These are phyloP conservation scores for Parazoanthus darwini DNA, from an alignment of 92 coral and sea anemone genomes.

Conservation along the genomic window DNA sequence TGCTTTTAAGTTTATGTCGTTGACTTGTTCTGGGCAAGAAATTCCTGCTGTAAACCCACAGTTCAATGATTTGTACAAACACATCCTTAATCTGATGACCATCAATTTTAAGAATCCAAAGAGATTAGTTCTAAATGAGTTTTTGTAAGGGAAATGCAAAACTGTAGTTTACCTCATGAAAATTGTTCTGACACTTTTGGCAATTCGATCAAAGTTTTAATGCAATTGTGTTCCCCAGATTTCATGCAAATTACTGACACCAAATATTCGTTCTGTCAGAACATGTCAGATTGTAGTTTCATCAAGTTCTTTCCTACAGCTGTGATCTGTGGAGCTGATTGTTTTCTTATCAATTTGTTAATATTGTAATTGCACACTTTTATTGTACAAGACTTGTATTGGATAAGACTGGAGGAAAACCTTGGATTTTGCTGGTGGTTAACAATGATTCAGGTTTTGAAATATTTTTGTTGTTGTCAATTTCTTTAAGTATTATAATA, in stretches of 20 bases:
- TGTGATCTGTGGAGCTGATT: constrained; percentile 34
- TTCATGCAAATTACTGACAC: not conserved
- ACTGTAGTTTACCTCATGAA: not conserved
- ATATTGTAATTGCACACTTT: not conserved
- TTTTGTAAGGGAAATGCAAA: not conserved
- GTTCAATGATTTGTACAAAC: not conserved
- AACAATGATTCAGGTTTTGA: not conserved
- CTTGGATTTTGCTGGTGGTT: not conserved
- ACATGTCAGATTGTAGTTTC: not conserved
- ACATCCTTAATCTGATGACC: constrained; percentile 6
- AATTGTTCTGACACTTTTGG: not conserved
- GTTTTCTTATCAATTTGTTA: not conserved
- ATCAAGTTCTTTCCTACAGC: constrained; percentile 14
- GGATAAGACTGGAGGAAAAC: not conserved
- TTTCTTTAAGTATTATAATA: constrained; percentile 4
- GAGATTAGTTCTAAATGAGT: constrained; percentile 26
- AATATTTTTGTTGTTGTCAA: constrained; percentile 14
- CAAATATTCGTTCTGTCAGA: not conserved
- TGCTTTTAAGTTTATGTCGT: not conserved
- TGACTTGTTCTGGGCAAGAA: not conserved
- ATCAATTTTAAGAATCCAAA: not conserved
- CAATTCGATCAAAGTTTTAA: not conserved
- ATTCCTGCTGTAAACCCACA: not conserved
- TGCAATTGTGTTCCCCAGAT: too few species aligned
- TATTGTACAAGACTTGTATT: not conserved